Base-by-base conservation (phyloP, 2,797 vertebrate genomes). In the Cirrhinus molitorella region DNA sequence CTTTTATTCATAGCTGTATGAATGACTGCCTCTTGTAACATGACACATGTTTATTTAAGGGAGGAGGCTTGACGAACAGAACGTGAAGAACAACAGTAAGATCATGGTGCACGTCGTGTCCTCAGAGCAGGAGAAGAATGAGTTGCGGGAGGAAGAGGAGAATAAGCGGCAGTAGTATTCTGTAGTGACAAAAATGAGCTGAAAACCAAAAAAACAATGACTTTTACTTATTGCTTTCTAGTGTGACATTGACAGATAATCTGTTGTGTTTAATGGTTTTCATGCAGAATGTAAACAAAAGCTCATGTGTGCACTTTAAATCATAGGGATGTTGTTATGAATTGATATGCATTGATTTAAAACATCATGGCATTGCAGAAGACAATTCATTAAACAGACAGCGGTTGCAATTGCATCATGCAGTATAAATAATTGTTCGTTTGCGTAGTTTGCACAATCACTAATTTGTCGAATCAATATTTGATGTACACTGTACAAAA, bases 41-140 rank as follows among this genome's bases (percentile, higher is more conserved):
- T 4, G 1, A 17, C 31, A 13, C 3, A 1, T 81, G 43, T 11
- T 21, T 65, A 10, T 47, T 34, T 65, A 84, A 99, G 98, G 94
- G 55, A 95, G 92, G 88, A 93, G 91, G 0, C 94, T 99, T 14
- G 94, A 96, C 43, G 94, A 96, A 19, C 97, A 99, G 89, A 96
- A 95, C 0, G 93, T 99, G 75, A 95, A 91, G 74, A 98, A 98
- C 94, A 97, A 98, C 68, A 95, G 96, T 7, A 98, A 96, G 89
- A 85, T 98, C 1, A 97, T 99, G 96, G 96, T 99, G n/a, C 92
- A 98, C 61, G 96, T 93, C 23, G 93, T 96, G 67, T 95, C 94
- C 0, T 95, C 97, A 66, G 91, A 95, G 0, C 95, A 98, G 61
- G 90, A 85, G 21, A 94, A 91, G 57, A 93, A 80, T 3, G 88